Conservation (phyloP, 2,113 vertebrate genomes). For the Antechinus flavipes region DNA sequence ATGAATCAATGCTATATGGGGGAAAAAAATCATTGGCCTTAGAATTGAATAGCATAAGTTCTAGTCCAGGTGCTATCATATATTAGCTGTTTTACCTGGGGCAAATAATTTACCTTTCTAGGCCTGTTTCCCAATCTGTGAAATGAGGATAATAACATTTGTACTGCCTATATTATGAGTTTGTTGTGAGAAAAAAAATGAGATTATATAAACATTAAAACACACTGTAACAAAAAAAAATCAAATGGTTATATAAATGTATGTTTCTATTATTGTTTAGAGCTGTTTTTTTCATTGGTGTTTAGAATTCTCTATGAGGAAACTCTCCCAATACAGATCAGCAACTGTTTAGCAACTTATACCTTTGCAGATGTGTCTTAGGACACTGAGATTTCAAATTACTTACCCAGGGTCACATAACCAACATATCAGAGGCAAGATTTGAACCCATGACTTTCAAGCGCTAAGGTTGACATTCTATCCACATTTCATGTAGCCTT, state of each 20-base stretch:
- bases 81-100: background rate
- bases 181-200: background rate
- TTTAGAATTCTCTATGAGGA: background rate
- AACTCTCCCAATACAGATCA: background rate
- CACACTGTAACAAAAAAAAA: background rate
- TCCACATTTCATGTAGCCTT: background rate
- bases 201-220: background rate
- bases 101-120: background rate
- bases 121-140: background rate
- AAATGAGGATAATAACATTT: background rate
- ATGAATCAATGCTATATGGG: background rate
- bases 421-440: background rate
- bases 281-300: background rate
- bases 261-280: background rate
- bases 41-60: background rate
- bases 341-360: background rate
- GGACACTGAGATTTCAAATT: background rate
- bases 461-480: background rate
- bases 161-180: background rate
- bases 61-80: background rate
- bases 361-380: background rate
- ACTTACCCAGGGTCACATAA: background rate
- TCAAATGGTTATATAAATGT: background rate
- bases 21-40: background rate
- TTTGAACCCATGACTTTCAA: background rate